phyloP scores from a whole-genome alignment of 2,888 invertebrate species.

The Epiblema foenella region DNA sequence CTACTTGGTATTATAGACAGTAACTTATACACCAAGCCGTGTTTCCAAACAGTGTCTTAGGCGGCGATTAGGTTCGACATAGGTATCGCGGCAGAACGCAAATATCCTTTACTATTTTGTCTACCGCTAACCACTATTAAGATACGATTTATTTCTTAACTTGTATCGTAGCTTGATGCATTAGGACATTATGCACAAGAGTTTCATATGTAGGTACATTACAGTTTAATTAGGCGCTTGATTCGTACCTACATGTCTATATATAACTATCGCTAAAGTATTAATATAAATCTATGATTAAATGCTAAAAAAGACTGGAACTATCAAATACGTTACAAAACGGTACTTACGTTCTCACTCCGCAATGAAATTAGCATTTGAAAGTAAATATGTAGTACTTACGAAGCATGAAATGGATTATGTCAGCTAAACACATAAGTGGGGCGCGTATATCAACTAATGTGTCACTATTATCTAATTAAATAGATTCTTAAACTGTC shows the following conservation, averaged over 20 bases:
- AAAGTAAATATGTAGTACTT: slow-evolving; percentile 31
- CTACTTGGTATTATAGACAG: neutral
- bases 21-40: neutral
- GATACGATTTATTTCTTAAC: no score
- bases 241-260: neutral
- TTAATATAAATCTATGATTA: neutral
- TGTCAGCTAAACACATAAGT: slow-evolving; percentile 26
- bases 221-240: neutral
- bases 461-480: slow-evolving; percentile 14
- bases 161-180: no score
- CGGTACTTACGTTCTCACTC: slow-evolving; percentile 25
- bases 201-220: no score
- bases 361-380: slow-evolving; percentile 22
- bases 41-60: neutral
- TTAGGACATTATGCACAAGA: no score
- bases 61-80: no score
- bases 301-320: neutral
- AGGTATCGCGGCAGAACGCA: no score
- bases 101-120: no score
- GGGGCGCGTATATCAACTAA: neutral
- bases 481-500: neutral
- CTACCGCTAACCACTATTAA: no score
- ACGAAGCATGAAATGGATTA: slow-evolving; percentile 31
- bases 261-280: neutral
- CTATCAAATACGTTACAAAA: slow-evolving; percentile 19